phyloP scores from a whole-genome alignment of 2,113 vertebrate species.

The Corvus moneduloides region DNA sequence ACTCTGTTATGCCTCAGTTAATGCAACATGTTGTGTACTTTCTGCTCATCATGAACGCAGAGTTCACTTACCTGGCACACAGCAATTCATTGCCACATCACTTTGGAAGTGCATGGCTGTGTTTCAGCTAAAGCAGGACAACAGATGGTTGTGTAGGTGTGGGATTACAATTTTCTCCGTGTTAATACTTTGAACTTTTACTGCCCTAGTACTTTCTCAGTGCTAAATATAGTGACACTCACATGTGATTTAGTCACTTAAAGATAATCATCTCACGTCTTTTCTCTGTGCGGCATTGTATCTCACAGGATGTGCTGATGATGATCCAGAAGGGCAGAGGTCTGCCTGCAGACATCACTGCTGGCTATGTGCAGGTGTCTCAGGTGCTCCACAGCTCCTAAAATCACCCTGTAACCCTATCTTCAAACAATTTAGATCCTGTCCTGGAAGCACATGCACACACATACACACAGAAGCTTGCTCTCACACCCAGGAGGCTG shows the following conservation, averaged over 20 bases:
- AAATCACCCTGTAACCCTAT: neutral
- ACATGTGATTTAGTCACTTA: neutral
- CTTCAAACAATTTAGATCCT: neutral
- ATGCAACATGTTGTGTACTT: neutral
- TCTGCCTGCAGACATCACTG: neutral
- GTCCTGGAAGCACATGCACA: neutral
- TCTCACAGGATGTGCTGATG: neutral
- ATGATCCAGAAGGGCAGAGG: neutral
- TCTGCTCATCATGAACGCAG: neutral
- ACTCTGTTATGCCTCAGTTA: neutral
- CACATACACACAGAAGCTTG: accelerated
- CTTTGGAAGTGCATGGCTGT: neutral
- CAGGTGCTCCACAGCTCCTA: neutral
- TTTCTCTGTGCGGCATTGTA: neutral
- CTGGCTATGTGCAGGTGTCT: neutral
- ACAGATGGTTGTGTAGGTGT: neutral
- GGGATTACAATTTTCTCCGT: neutral
- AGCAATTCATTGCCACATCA: neutral
- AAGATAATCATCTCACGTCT: neutral
- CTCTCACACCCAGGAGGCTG: neutral
- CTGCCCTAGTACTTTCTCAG: neutral
- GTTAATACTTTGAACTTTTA: neutral
- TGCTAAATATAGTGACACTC: neutral
- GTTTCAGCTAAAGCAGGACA: neutral
- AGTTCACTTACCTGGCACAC: neutral